These are phyloP conservation scores for Brachypalpus laphriformis DNA, from an alignment of 2,888 invertebrate genomes.

Conservation along the genomic window DNA sequence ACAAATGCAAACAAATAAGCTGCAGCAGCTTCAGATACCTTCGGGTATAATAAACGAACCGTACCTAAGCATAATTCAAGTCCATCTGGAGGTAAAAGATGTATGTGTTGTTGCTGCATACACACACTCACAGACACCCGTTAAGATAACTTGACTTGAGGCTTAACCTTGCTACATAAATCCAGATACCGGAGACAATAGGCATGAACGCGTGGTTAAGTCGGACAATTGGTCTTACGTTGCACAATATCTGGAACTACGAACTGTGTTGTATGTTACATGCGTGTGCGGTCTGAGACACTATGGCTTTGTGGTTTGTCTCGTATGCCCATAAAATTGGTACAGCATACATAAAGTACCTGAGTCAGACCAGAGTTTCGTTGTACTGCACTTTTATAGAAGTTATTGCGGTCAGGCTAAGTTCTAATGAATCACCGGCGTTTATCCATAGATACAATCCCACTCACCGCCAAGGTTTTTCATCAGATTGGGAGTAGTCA, in stretches of 20 bases:
- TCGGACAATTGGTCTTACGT: constrained; percentile 70
- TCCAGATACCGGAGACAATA: constrained; percentile 72
- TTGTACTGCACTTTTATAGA: constrained; percentile 15
- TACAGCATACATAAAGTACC: constrained; percentile 22
- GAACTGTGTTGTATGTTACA: neutral
- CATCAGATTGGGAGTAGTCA: constrained; percentile 15
- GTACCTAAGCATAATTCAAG: constrained; percentile 65
- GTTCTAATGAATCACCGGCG: constrained; percentile 65
- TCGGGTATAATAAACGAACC: constrained; percentile 40
- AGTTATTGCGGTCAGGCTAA: constrained; percentile 41
- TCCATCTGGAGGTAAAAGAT: constrained; percentile 54
- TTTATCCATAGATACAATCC: constrained; percentile 43
- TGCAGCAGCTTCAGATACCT: neutral
- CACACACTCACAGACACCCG: constrained; percentile 18
- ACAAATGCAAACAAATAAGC: constrained; percentile 43
- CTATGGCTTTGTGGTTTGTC: constrained; percentile 46
- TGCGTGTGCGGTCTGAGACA: constrained; percentile 36
- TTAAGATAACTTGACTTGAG: constrained; percentile 51
- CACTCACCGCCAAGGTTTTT: constrained; percentile 60
- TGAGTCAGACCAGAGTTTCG: constrained; percentile 23
- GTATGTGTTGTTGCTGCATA: constrained; percentile 13
- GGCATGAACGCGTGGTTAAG: constrained; percentile 65
- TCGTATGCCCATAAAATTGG: constrained; percentile 24
- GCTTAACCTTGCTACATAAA: constrained; percentile 73
- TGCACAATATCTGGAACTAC: constrained; percentile 61